These are phyloP conservation scores for Lytechinus pictus DNA, from an alignment of 35 echinoderm and acorn worm genomes.

Conservation along the genomic window DNA sequence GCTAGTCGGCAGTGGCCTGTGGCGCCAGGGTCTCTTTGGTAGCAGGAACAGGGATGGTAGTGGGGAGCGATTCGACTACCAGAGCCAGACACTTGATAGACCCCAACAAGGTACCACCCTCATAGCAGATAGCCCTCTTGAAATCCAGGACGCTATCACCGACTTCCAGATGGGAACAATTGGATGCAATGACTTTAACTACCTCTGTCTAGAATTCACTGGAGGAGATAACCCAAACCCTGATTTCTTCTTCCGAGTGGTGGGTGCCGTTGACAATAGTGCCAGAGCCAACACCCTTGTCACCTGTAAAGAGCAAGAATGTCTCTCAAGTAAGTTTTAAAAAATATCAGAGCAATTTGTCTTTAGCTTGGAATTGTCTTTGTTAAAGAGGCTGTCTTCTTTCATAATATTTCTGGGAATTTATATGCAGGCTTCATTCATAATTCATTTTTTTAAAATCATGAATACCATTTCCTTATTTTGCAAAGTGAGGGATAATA, in stretches of 20 bases:
- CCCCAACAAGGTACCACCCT: slow-evolving; percentile 56
- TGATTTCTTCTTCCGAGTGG: slow-evolving; percentile 68
- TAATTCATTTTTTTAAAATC: background rate
- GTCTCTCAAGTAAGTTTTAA: slow-evolving; percentile 72
- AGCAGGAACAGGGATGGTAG: slow-evolving; percentile 52
- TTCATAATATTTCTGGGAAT: background rate
- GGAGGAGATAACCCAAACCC: slow-evolving; percentile 74
- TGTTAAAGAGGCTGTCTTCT: background rate
- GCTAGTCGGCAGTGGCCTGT: slow-evolving; percentile 70
- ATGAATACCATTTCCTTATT: background rate
- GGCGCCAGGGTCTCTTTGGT: slow-evolving; percentile 75
- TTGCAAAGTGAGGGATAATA: no score
- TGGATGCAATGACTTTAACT: slow-evolving; percentile 73
- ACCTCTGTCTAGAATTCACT: slow-evolving; percentile 83
- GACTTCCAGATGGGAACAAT: slow-evolving; percentile 78
- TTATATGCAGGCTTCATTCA: background rate
- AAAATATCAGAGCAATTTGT: background rate
- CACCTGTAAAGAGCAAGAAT: slow-evolving; percentile 70
- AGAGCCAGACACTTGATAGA: slow-evolving; percentile 54
- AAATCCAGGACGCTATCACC: slow-evolving; percentile 61
- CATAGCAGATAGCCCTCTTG: slow-evolving; percentile 49
- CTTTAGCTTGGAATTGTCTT: background rate
- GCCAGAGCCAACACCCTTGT: slow-evolving; percentile 57
- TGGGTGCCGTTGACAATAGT: slow-evolving; percentile 38
- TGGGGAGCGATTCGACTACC: slow-evolving; percentile 55